Base-by-base conservation (phyloP, 1,140 invertebrate species). In the Maniola jurtina region DNA sequence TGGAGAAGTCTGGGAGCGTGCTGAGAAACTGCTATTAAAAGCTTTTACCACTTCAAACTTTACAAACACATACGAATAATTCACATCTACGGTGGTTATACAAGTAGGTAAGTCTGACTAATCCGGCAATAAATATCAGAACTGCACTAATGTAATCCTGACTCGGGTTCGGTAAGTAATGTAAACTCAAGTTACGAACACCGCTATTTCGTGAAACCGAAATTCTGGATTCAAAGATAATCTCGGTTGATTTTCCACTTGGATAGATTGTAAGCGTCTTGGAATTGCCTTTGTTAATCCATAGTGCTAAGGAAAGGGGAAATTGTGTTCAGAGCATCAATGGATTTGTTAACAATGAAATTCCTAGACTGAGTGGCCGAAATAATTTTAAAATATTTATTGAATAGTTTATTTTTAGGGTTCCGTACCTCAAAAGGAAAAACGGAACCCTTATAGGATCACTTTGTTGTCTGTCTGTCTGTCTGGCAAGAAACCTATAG, bases 61-160 rank as follows among this genome's bases (percentile, higher is more conserved):
- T 25, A 52, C 45, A 15, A 16, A 25, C 15, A 11, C 16, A 25
- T 8, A 25, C 14, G 8, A 16, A 16, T 16, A 52, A 9, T 52
- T 16, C 14, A 25, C 6, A 2, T 48, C 14, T 48, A 8, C 14
- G 6, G 1, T 2, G 14, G 0, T 6, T 52, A n/a, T 35, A 9
- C 54, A 55, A 55, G 10, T 55, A 35, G 10, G 33, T 35, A 35
- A 8, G 54, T 35, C 10, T 34, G 6, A 4, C 33, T 67, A 56
- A 67, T 61, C 59, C 55, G 9, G 54, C 54, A 45, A 61, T 67
- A 61, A 57, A 67, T 67, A 40, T 47, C 14, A 16, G 16, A 59
- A 59, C 61, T 63, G 55, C 35, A 50, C 60, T 33, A 54, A 54
- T 54, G 36, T 52, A 54, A n/a, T 25, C 15, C 48, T n/a, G 15